Evolutionary conservation across 2,113 vertebrate species (phyloP), one percentile per base, ranked within the genome.

Genomic region (Pterocles gutturalis): DNA sequence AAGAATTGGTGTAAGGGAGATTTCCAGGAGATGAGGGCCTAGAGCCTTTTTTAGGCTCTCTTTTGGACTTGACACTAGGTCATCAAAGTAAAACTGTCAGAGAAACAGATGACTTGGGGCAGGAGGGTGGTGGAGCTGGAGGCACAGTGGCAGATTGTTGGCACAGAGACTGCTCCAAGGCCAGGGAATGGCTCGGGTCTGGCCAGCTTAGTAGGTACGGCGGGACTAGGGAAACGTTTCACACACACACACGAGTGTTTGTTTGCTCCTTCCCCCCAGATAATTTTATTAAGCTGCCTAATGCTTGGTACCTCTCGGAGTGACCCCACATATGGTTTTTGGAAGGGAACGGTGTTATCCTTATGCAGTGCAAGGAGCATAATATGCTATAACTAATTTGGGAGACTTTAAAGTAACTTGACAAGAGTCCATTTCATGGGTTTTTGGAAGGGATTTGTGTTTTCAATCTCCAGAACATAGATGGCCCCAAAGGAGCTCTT

Each of bases 401-500:
- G 31, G 41, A 70, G 49, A 34, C 12, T 87, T 88, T 69, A 84
- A 87, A 83, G 48, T 38, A 91, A 38, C 36, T 87, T 89, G 83
- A 92, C 89, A 73, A 79, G 84, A 82, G 76, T 78, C 75, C 41
- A 79, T 93, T 97, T 93, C 94, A 84, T 91, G 72, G 77, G 41
- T 93, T 83, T 84, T 96, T 64, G 48, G 55, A 93, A 91, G 28
- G 66, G 24, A 91, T 96, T 95, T 92, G 83, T 95, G 81, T 83
- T 94, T 96, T 91, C 70, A 95, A 8, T 90, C 89, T 94, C 61
- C 70, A 91, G 89, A 93, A 95, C 66, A 34, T 43, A 77, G 55
- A 53, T 57, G 61, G 81, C 78, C 86, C 62, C 94, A 91, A 72
- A 93, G 89, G 83, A 87, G 43, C 83, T 82, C 81, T 95, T 89